These are phyloP conservation scores for Malurus splendens DNA, from an alignment of 2,797 vertebrate species.

Conservation along the genomic window DNA sequence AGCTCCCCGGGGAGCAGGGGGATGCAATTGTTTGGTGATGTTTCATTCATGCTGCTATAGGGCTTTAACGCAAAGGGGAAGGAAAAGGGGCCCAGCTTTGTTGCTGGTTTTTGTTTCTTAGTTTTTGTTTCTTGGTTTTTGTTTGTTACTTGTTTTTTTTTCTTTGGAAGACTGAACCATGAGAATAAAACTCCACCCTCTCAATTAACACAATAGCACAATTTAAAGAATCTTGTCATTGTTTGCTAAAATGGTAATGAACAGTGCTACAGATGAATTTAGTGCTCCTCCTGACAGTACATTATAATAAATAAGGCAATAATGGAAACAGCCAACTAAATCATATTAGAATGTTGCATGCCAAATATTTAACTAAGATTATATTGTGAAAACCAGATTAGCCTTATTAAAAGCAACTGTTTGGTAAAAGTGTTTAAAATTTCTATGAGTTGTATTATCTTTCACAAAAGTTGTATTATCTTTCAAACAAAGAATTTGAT, in stretches of 20 bases:
- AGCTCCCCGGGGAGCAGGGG: background rate
- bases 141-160: background rate
- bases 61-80: background rate
- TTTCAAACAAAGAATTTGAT: background rate
- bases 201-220: background rate
- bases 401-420: background rate
- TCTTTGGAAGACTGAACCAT: background rate
- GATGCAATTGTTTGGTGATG: conserved; percentile 41
- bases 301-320: conserved; percentile 5
- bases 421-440: background rate
- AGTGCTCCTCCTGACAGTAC: background rate
- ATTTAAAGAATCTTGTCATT: conserved; percentile 5
- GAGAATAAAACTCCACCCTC: background rate
- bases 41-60: conserved; percentile 36
- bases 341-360: background rate
- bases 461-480: background rate
- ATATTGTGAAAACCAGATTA: background rate
- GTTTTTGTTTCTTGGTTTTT: background rate
- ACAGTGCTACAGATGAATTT: background rate
- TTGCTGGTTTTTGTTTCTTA: background rate
- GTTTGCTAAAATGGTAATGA: background rate
- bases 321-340: background rate
- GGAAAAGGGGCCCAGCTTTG: background rate
- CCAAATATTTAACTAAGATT: conserved; percentile 3
- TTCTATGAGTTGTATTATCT: background rate